phyloP scores from a whole-genome alignment of 2,888 invertebrate genomes.

The Stenoptilia bipunctidactyla region DNA sequence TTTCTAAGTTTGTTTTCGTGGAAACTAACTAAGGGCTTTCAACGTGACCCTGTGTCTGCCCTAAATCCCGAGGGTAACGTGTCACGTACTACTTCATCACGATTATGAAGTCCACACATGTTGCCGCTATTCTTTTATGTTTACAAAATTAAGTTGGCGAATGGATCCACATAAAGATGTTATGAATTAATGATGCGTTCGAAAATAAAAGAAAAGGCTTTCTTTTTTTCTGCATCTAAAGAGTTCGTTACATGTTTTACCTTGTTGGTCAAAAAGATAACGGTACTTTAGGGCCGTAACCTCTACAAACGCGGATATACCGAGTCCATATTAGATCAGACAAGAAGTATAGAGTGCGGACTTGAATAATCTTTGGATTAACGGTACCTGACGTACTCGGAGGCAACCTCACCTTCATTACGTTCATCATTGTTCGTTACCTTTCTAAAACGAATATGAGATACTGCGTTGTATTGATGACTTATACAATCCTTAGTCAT shows the following conservation, averaged over 20 bases:
- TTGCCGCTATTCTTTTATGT: background rate
- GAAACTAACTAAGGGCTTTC: slow-evolving; percentile 47
- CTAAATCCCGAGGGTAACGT: slow-evolving; percentile 41
- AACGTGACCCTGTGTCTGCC: slow-evolving; percentile 43
- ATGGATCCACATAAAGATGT: too few species aligned
- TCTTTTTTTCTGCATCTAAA: too few species aligned
- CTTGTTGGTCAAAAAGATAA: slow-evolving; percentile 4
- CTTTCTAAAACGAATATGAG: background rate
- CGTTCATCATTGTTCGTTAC: slow-evolving; percentile 16
- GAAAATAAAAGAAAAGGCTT: too few species aligned
- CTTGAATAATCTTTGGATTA: slow-evolving; percentile 25
- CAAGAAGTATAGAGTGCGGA: slow-evolving; percentile 15
- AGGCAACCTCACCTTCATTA: slow-evolving; percentile 23
- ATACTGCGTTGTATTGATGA: slow-evolving; percentile 1
- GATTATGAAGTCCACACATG: background rate
- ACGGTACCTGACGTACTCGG: slow-evolving; percentile 22
- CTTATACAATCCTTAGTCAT: too few species aligned
- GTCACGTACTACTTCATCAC: slow-evolving; percentile 17
- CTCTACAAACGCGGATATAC: slow-evolving; percentile 2
- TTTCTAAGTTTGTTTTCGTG: slow-evolving; percentile 26
- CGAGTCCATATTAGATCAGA: background rate
- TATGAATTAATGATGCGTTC: too few species aligned
- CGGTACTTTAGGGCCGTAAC: slow-evolving; percentile 7
- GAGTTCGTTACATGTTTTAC: too few species aligned
- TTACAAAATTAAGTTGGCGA: too few species aligned